phyloP scores from a whole-genome alignment of 2,888 invertebrate species.

The Pimpla rufipes region DNA sequence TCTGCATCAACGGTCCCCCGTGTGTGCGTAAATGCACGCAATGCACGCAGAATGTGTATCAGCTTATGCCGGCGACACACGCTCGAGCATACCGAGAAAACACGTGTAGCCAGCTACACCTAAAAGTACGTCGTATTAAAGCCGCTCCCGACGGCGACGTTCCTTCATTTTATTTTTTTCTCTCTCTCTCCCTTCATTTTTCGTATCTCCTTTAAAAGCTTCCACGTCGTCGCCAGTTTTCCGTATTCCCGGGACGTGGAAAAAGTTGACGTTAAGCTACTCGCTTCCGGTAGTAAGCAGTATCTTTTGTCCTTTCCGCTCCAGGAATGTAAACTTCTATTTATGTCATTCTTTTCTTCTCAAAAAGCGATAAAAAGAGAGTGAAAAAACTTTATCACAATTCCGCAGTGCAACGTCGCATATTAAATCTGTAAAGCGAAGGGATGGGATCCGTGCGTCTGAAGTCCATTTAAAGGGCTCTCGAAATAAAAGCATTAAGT shows the following conservation, averaged over 20 bases:
- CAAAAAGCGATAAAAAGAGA: background rate
- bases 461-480: background rate
- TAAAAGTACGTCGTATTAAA: constrained; percentile 27
- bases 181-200: constrained; percentile 2
- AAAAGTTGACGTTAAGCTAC: background rate
- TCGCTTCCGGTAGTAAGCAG: background rate
- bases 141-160: constrained; percentile 26
- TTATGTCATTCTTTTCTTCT: background rate
- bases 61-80: constrained; percentile 8
- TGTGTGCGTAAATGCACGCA: constrained; percentile 20
- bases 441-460: background rate
- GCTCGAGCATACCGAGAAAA: constrained; percentile 23
- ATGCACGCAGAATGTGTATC: constrained; percentile 6
- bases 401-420: background rate
- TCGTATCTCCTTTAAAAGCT: background rate
- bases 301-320: background rate
- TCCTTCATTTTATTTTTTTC: constrained; percentile 16
- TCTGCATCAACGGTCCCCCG: constrained; percentile 22
- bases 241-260: background rate
- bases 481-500: background rate
- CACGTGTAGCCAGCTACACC: constrained; percentile 13
- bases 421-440: background rate
- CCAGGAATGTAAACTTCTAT: background rate
- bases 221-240: background rate
- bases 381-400: constrained; percentile 20